Evolutionary conservation across 2,888 invertebrate species (phyloP), one percentile per base, ranked within the genome.

Genomic region (Orchesellides sinensis): DNA sequence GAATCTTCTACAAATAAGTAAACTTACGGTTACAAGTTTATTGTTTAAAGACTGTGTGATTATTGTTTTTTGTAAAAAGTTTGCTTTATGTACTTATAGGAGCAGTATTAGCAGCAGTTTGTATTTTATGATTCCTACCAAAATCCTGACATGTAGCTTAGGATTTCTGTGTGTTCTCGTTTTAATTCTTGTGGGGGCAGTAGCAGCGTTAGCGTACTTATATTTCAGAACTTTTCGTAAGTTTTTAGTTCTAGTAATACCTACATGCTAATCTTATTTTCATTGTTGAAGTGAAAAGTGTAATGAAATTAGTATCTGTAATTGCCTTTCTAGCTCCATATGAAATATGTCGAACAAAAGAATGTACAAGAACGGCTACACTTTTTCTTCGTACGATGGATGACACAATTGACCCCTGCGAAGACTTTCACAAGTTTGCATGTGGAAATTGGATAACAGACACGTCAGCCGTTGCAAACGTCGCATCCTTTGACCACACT

Each of bases 371-470:
- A 47, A 86, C 88, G 14, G 87, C 88, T 6, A 88, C 86, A 0
- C 63, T 88, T 5, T 86, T 88, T 54, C 12, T 86, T 0, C 65
- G 82, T 32, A 85, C 86, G 23, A 88, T 88, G 87, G 87, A 88
- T 47, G 88, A 86, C 2, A 72, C 78, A 0, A 65, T 83, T 12
- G 84, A 86, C 40, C 85, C 86, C 0, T 86, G 86, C 45, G 80
- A 68, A 0, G 80, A 80, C 56, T 83, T 83, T 49, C 83, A 79
- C 40, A 79, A 69, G n/a, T 83, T 83, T 66, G 83, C 83, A 23
- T 83, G 88, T 68, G 88, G 88, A 10, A 87, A 86, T 61, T 88
- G 87, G 87, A 83, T 88, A 14, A 82, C 82, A 4, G 88, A 88
- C 54, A 87, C 87, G 4, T 86, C 85, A 14, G 72, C 84, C 0